Evolutionary conservation across 2,797 vertebrate species (phyloP).

Genomic region (Intellagama lesueurii): DNA sequence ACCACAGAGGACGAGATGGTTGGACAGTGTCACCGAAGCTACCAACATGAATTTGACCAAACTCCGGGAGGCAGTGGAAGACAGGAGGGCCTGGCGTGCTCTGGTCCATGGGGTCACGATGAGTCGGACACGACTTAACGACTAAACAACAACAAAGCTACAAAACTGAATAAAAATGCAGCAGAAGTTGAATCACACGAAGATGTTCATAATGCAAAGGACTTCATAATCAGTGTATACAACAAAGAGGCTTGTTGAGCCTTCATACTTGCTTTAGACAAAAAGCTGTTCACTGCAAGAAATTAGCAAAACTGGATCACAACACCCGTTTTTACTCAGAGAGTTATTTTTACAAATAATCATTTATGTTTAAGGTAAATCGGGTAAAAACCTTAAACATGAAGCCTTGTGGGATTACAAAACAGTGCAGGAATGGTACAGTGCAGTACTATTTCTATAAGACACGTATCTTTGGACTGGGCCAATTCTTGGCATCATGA

Average conservation of each 20-base stretch:
- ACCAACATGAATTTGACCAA: no score
- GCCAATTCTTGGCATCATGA: conserved; percentile 6
- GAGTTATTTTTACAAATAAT: conserved; percentile 35
- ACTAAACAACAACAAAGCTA: no score
- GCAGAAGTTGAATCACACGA: no score
- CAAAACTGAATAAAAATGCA: no score
- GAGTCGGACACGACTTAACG: no score
- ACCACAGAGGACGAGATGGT: no score
- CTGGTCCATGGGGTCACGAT: no score
- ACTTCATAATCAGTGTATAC: neutral
- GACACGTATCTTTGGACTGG: conserved; percentile 8
- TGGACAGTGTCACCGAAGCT: no score
- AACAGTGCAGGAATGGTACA: conserved; percentile 23
- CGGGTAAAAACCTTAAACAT: neutral
- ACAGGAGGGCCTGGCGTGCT: no score
- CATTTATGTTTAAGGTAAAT: neutral
- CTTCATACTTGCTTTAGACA: neutral
- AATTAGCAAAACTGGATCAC: conserved; percentile 1
- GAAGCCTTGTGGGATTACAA: conserved; percentile 2
- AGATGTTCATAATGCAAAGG: neutral
- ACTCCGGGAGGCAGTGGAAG: no score
- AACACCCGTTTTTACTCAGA: accelerated
- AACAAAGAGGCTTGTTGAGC: neutral
- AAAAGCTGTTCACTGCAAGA: neutral
- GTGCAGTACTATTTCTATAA: conserved; percentile 11